Evolutionary conservation across 2,797 vertebrate species (phyloP).

Genomic region (Phalanger gymnotis): DNA sequence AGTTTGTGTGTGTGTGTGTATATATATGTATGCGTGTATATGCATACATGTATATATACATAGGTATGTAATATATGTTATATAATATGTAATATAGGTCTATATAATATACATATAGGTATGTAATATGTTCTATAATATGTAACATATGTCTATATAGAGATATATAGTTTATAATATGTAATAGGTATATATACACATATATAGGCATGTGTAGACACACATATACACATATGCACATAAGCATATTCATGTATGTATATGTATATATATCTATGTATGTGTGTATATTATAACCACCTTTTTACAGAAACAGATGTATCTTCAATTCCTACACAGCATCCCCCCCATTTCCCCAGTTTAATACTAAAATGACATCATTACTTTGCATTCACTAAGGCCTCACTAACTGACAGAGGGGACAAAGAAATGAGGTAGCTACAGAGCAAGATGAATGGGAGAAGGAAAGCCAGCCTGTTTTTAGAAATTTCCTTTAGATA

Average conservation of each 20-base stretch:
- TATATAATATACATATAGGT: too few relatives aligned
- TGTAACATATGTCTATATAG: too few relatives aligned
- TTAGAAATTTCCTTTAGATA: not conserved
- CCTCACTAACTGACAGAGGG: not conserved
- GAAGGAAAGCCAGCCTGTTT: not conserved
- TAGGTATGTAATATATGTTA: too few relatives aligned
- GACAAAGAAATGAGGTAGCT: not conserved
- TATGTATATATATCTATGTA: too few relatives aligned
- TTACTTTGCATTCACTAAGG: not conserved
- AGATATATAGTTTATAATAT: too few relatives aligned
- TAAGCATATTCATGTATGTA: too few relatives aligned
- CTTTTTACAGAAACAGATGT: not conserved
- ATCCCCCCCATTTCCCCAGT: not conserved
- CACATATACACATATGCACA: not conserved
- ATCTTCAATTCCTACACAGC: not conserved
- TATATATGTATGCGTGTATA: rapidly evolving
- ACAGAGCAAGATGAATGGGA: not conserved
- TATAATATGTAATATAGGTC: too few relatives aligned
- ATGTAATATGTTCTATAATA: too few relatives aligned
- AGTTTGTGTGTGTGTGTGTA: rapidly evolving
- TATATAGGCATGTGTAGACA: too few relatives aligned
- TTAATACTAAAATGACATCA: not conserved
- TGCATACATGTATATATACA: too few relatives aligned
- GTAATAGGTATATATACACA: too few relatives aligned
- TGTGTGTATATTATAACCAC: too few relatives aligned